Percentiles rank a stretch among this genome's conserved stretches.
phyloP scores from a whole-genome alignment of 2,113 vertebrate species.

The Canis aureus region DNA sequence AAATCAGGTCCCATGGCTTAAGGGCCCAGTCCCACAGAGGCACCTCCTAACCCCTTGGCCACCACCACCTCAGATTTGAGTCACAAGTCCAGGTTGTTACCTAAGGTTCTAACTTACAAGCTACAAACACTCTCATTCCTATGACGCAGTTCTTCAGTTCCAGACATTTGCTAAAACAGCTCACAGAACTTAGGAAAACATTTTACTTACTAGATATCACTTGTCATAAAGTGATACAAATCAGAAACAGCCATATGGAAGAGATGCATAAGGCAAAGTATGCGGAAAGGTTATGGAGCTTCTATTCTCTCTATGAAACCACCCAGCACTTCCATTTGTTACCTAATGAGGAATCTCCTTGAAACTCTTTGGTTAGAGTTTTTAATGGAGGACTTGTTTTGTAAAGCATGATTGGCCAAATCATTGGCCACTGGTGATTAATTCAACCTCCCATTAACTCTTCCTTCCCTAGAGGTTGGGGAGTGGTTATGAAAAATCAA shows the following conservation, averaged over 20 bases:
- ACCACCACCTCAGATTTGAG: background rate
- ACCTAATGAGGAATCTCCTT: background rate
- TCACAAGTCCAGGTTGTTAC: background rate
- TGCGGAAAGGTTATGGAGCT: background rate
- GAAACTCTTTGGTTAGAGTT: background rate
- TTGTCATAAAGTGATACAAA: background rate
- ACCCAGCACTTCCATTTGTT: too few relatives aligned
- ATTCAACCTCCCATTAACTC: background rate
- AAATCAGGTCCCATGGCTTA: background rate
- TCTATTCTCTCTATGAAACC: background rate
- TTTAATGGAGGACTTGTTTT: background rate
- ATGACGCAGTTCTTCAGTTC: background rate
- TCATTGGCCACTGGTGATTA: background rate
- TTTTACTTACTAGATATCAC: background rate
- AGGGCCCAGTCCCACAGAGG: background rate
- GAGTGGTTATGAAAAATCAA: background rate
- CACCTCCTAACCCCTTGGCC: background rate
- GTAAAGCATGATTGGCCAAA: background rate
- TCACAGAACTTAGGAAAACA: background rate
- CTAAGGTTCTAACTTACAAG: background rate
- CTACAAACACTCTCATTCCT: background rate
- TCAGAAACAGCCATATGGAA: background rate
- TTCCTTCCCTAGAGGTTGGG: background rate
- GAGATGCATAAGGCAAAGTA: background rate
- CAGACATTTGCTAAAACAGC: background rate